A percentile compares a stretch with the other conserved stretches of the same genome.
These are phyloP conservation scores for Astyanax mexicanus DNA, from an alignment of 2,797 vertebrate species.

Conservation along the genomic window DNA sequence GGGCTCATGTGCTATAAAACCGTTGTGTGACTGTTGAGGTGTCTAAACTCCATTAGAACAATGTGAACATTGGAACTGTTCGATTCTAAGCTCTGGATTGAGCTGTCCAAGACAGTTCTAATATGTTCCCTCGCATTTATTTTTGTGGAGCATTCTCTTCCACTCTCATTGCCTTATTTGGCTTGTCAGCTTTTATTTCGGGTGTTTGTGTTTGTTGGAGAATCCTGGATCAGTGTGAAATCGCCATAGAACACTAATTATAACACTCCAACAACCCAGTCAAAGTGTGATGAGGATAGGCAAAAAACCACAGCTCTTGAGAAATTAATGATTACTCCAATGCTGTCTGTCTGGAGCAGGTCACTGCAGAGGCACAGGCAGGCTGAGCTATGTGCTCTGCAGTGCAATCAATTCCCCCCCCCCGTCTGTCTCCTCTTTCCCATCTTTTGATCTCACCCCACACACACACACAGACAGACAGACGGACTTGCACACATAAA, in stretches of 20 bases:
- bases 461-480: not conserved
- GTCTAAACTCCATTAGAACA: too few relatives aligned
- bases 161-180: not conserved
- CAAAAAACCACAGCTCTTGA: not conserved
- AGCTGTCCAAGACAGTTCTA: too few relatives aligned
- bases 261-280: not conserved
- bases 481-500: too few relatives aligned
- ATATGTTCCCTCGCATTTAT: not conserved
- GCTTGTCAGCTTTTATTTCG: not conserved
- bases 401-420: conserved; percentile 61
- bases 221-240: not conserved
- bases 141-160: not conserved
- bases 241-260: not conserved
- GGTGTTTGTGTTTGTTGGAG: not conserved
- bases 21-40: too few relatives aligned
- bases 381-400: conserved; percentile 52
- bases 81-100: too few relatives aligned
- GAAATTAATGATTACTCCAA: conserved; percentile 38
- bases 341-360: conserved; percentile 43
- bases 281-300: conserved; percentile 11
- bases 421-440: conserved; percentile 36
- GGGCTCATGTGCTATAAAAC: too few relatives aligned
- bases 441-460: conserved; percentile 17
- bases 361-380: conserved; percentile 38
- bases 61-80: too few relatives aligned